A percentile compares a stretch with the other conserved stretches of the same genome.
Evolutionary conservation across 1,140 invertebrate genomes (phyloP).

Genomic region (Colletes latitarsis): DNA sequence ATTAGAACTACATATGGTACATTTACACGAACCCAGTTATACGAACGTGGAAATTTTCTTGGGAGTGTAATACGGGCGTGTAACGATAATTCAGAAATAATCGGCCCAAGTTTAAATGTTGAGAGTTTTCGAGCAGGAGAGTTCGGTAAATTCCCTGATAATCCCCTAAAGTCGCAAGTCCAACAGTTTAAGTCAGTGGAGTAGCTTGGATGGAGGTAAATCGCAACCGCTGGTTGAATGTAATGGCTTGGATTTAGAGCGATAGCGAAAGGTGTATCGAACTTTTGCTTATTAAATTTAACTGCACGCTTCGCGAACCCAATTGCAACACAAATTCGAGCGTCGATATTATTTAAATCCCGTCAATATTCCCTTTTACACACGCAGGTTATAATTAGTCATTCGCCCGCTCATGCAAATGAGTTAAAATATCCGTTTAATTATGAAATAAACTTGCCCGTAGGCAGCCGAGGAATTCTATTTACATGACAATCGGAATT

Average conservation of each 20-base stretch:
- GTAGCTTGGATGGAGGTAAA: constrained; percentile 57
- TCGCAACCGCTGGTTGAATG: constrained; percentile 59
- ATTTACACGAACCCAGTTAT: not conserved
- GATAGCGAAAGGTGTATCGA: constrained; percentile 57
- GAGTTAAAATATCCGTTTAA: constrained; percentile 18
- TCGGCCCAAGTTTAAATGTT: constrained; percentile 48
- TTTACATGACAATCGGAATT: not conserved
- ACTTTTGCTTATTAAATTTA: constrained; percentile 70
- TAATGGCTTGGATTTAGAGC: constrained; percentile 70
- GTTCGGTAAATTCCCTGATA: constrained; percentile 71
- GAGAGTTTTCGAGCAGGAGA: constrained; percentile 56
- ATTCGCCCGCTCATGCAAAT: not conserved
- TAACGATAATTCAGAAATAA: constrained; percentile 67
- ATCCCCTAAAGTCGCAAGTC: constrained; percentile 78
- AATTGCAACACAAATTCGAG: constrained; percentile 29
- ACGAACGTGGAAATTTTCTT: constrained; percentile 23
- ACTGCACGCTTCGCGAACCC: constrained; percentile 22
- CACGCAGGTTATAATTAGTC: constrained; percentile 14
- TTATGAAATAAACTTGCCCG: not conserved
- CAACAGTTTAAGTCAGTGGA: constrained; percentile 77
- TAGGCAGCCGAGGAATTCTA: not conserved
- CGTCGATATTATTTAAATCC: constrained; percentile 36
- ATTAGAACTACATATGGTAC: too few relatives aligned
- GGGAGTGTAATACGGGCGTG: constrained; percentile 15
- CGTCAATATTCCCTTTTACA: not conserved